These are phyloP conservation scores for Eurosta solidaginis DNA, from an alignment of 1,140 invertebrate species.

Conservation along the genomic window DNA sequence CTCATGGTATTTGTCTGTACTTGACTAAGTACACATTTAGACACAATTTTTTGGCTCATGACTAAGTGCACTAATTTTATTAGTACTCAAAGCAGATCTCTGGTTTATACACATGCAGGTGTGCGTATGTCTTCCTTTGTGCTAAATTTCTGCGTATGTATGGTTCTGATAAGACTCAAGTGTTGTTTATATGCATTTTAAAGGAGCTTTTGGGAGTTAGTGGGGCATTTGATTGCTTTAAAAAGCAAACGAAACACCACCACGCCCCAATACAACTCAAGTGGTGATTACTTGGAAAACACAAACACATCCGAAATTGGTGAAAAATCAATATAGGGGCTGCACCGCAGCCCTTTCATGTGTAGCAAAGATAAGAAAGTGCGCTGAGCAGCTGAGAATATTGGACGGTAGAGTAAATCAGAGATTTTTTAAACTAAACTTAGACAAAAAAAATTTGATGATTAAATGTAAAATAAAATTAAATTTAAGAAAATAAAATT, in stretches of 20 bases:
- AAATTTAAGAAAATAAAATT: no score
- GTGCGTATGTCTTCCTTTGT: neutral
- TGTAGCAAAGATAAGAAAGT: neutral
- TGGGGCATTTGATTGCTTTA: neutral
- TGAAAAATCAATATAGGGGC: constrained; percentile 6
- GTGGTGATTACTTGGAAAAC: neutral
- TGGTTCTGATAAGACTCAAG: neutral
- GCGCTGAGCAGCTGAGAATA: neutral
- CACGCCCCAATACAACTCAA: neutral
- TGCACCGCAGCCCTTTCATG: neutral
- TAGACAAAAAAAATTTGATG: no score
- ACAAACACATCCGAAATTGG: neutral
- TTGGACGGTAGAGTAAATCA: neutral
- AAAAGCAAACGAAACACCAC: neutral
- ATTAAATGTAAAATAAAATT: no score
- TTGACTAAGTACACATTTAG: no score
- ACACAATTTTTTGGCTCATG: no score
- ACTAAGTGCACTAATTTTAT: no score
- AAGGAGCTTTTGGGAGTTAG: neutral
- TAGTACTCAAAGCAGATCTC: no score
- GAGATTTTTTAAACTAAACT: no score
- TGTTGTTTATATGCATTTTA: neutral
- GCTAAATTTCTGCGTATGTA: neutral
- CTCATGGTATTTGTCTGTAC: no score
- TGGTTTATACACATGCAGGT: no score